Evolutionary conservation across 2,888 invertebrate species (phyloP).

Genomic region (Siphlonurus alternatus): DNA sequence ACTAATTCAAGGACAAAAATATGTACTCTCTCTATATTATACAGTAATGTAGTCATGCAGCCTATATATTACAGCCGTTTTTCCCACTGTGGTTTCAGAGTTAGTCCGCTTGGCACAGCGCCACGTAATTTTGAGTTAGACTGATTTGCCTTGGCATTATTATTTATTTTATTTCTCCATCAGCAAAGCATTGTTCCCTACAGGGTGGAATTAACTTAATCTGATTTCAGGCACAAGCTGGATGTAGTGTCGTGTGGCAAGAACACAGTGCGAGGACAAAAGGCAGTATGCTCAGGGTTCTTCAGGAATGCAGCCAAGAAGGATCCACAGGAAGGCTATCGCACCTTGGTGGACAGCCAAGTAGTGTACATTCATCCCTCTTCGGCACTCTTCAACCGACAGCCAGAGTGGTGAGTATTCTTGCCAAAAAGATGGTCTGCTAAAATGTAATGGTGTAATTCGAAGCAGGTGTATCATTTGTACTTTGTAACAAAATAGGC

Average conservation of each 20-base stretch:
- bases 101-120: too few species aligned
- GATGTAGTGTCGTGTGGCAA: constrained; percentile 95
- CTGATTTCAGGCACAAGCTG: constrained; percentile 56
- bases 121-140: too few species aligned
- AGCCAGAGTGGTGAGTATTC: constrained; percentile 79
- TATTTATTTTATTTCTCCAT: too few species aligned
- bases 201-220: too few species aligned
- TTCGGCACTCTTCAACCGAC: constrained; percentile 91
- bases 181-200: too few species aligned
- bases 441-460: not conserved
- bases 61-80: too few species aligned
- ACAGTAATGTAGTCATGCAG: too few species aligned
- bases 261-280: constrained; percentile 89
- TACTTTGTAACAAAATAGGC: not conserved
- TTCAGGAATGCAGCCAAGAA: constrained; percentile 98
- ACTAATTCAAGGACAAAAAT: too few species aligned
- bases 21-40: too few species aligned
- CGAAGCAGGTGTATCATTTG: not conserved
- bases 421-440: not conserved
- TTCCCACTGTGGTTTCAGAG: too few species aligned
- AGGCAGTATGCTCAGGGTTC: constrained; percentile 96
- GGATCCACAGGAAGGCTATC: constrained; percentile 93
- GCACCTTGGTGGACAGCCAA: constrained; percentile 93
- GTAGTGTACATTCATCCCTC: constrained; percentile 99
- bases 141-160: too few species aligned